phyloP scores from a whole-genome alignment of 2,113 vertebrate genomes.

The Zosterops pallidus region DNA sequence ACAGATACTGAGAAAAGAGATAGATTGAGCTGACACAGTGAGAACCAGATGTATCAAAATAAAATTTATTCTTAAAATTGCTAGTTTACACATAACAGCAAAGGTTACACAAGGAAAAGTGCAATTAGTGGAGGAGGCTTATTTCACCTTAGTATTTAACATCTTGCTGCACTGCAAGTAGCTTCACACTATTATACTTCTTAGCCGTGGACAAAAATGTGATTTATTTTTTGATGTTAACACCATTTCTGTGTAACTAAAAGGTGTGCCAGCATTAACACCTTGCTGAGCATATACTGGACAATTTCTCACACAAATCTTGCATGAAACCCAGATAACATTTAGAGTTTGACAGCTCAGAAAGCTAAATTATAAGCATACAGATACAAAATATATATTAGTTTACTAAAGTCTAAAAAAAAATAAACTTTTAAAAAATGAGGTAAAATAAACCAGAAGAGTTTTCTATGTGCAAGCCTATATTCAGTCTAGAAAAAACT shows the following conservation, averaged over 20 bases:
- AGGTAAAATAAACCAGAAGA: constrained; percentile 48
- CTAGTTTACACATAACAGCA: constrained; percentile 45
- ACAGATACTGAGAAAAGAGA: neutral
- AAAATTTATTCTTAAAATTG: constrained; percentile 70
- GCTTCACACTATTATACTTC: neutral
- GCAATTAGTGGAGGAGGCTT: constrained; percentile 10
- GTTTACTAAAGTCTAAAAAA: constrained; percentile 28
- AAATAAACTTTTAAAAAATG: constrained; percentile 24
- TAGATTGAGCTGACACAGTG: neutral
- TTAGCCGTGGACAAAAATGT: neutral
- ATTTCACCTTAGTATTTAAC: neutral
- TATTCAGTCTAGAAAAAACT: constrained; percentile 26
- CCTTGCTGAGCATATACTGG: neutral
- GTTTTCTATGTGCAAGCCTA: constrained; percentile 52
- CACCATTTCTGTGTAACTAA: neutral
- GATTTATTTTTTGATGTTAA: constrained; percentile 11
- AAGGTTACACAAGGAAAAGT: constrained; percentile 23
- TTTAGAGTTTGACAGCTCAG: neutral
- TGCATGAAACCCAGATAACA: neutral
- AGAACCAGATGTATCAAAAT: constrained; percentile 64
- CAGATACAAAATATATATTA: constrained; percentile 25
- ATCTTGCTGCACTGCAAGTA: neutral
- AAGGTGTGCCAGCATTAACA: neutral
- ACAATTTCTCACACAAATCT: neutral
- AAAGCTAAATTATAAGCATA: neutral